Percentiles rank a stretch among this genome's conserved stretches.
Conservation (phyloP, 2,888 invertebrate species). For the Gari tellinella region DNA sequence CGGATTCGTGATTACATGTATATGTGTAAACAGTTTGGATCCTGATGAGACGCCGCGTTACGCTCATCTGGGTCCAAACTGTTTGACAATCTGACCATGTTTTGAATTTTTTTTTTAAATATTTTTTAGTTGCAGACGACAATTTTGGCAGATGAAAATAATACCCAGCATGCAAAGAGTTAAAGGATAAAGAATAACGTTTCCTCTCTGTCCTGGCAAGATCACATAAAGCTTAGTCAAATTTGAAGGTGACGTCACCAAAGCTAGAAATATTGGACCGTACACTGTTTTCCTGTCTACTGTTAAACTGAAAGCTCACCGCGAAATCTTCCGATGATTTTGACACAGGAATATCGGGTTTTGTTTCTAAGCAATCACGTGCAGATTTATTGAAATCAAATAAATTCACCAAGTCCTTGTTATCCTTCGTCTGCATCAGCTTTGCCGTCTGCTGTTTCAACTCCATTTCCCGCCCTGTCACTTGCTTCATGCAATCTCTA, state of each 20-base stretch:
- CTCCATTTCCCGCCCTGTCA: slow-evolving; percentile 66
- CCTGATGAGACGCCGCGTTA: no score
- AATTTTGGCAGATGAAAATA: no score
- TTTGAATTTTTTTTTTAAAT: no score
- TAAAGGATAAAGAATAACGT: no score
- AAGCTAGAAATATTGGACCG: slow-evolving; percentile 70
- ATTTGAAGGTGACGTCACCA: slow-evolving; percentile 74
- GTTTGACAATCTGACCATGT: no score
- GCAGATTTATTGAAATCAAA: slow-evolving; percentile 76
- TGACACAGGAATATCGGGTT: slow-evolving; percentile 70
- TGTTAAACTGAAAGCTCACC: slow-evolving; percentile 77
- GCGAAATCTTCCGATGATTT: slow-evolving; percentile 74
- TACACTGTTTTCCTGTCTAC: slow-evolving; percentile 71
- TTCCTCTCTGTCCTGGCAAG: no score
- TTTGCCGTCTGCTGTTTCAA: slow-evolving; percentile 68
- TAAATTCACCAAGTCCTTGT: slow-evolving; percentile 74
- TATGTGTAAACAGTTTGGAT: no score
- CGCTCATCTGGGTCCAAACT: no score
- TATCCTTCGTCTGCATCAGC: slow-evolving; percentile 70
- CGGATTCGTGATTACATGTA: no score
- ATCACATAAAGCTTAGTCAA: slow-evolving; percentile 45
- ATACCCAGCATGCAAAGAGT: no score
- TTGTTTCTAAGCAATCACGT: slow-evolving; percentile 67
- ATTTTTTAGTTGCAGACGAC: no score
- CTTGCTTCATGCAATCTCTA: slow-evolving; percentile 70